Conservation (phyloP, 2,888 invertebrate species). For the Plusia festucae region DNA sequence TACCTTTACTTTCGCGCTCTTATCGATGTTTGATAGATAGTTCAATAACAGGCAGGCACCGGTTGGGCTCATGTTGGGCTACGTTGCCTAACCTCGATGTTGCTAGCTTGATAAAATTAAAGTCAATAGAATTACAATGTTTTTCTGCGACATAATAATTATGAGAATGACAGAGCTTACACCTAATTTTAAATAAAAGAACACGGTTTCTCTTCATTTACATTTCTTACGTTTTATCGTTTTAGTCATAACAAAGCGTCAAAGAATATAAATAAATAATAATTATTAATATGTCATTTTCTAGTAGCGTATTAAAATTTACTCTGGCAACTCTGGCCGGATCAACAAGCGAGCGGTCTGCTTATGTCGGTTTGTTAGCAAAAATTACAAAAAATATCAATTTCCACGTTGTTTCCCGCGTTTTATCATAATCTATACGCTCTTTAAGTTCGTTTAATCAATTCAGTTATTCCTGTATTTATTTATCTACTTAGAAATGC, state of each 20-base stretch:
- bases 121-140: not conserved
- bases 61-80: too few species aligned
- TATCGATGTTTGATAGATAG: too few species aligned
- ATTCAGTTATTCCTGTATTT: conserved; percentile 39
- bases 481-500: conserved; percentile 66
- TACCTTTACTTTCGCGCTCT: conserved; percentile 37
- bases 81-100: not conserved
- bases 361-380: conserved; percentile 58
- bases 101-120: not conserved
- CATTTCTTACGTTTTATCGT: not conserved
- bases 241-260: too few species aligned
- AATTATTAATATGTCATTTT: too few species aligned
- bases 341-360: conserved; percentile 82
- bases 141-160: not conserved
- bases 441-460: conserved; percentile 27
- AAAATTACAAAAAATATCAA: conserved; percentile 45
- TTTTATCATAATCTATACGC: conserved; percentile 36
- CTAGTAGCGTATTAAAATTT: conserved; percentile 7
- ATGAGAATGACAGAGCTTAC: too few species aligned
- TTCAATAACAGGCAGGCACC: too few species aligned
- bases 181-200: not conserved
- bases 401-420: conserved; percentile 35
- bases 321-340: conserved; percentile 73
- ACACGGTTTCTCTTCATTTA: not conserved
- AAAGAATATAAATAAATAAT: too few species aligned